These are phyloP conservation scores for Centrocercus urophasianus DNA, from an alignment of 2,113 vertebrate genomes.

Conservation along the genomic window DNA sequence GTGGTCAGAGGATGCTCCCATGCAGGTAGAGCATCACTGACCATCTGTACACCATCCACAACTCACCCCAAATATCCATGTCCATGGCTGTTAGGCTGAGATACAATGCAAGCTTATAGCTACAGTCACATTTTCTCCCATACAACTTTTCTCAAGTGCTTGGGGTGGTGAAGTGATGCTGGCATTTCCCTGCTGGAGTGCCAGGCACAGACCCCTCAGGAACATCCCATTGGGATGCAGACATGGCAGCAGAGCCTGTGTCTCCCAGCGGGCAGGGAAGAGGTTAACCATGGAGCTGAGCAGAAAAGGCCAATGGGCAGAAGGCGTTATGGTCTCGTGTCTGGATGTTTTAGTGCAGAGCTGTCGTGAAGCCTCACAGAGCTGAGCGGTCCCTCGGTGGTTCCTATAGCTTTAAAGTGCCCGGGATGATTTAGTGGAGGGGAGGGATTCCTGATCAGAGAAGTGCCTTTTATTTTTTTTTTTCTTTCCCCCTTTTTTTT, in stretches of 20 bases:
- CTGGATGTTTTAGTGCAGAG: conserved; percentile 60
- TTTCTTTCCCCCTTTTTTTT: not conserved
- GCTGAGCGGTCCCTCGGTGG: conserved; percentile 44
- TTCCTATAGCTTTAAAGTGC: conserved; percentile 64
- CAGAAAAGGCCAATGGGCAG: conserved; percentile 25
- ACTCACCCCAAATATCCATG: not conserved
- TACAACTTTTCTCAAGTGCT: not conserved
- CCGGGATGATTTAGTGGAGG: conserved; percentile 66
- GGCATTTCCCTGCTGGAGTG: not conserved
- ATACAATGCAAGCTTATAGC: fast-evolving
- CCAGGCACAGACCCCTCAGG: not conserved
- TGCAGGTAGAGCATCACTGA: fast-evolving
- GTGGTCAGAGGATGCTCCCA: not conserved
- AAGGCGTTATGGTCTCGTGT: conserved; percentile 11
- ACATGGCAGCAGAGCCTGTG: not conserved
- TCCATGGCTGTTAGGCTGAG: not conserved
- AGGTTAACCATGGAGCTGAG: conserved; percentile 3
- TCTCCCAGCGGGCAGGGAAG: not conserved
- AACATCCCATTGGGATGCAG: not conserved
- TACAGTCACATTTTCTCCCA: not conserved
- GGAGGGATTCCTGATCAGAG: conserved; percentile 71
- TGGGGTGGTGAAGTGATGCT: not conserved
- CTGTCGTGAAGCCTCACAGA: conserved; percentile 59
- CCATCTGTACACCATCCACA: not conserved
- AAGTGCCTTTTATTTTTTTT: conserved; percentile 47